phyloP scores from a whole-genome alignment of 2,797 vertebrate genomes.

The Meda fulgida region DNA sequence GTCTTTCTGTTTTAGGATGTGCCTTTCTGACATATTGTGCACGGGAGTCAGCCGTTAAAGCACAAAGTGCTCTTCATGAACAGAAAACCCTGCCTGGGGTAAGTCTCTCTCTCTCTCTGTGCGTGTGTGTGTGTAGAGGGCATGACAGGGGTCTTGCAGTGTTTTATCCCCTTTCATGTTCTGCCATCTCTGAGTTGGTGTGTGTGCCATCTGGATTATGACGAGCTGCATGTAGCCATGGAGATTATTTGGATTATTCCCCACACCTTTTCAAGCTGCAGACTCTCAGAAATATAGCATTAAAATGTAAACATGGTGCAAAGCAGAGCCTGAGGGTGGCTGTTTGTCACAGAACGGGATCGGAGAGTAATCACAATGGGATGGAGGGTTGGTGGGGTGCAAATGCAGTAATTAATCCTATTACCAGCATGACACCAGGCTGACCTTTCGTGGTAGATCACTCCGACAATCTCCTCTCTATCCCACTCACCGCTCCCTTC shows the following conservation, averaged over 20 bases:
- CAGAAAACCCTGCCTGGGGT: conserved; percentile 93
- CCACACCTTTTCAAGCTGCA: conserved; percentile 32
- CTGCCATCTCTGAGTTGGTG: conserved; percentile 22
- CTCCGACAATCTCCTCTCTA: neutral
- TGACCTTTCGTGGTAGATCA: conserved; percentile 47
- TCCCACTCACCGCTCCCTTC: neutral
- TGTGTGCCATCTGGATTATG: conserved; percentile 19
- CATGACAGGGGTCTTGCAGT: neutral
- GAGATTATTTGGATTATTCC: conserved; percentile 13
- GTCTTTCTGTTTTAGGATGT: conserved; percentile 70
- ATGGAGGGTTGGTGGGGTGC: conserved; percentile 16
- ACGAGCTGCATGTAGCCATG: neutral
- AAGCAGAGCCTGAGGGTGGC: neutral
- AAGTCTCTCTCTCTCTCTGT: conserved; percentile 65
- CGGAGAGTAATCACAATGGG: conserved; percentile 17
- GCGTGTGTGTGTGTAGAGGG: neutral
- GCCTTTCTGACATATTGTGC: conserved; percentile 87
- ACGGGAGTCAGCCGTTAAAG: conserved; percentile 89
- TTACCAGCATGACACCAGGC: conserved; percentile 48
- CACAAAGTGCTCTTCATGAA: conserved; percentile 90
- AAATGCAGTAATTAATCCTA: conserved; percentile 53
- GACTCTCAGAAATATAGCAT: conserved; percentile 7
- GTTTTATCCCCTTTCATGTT: conserved; percentile 17
- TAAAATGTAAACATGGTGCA: conserved; percentile 4
- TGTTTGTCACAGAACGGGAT: conserved; percentile 7